A percentile compares a stretch with the other conserved stretches of the same genome.
Conservation (phyloP, 1,140 invertebrate genomes). For the Conus betulinus region DNA sequence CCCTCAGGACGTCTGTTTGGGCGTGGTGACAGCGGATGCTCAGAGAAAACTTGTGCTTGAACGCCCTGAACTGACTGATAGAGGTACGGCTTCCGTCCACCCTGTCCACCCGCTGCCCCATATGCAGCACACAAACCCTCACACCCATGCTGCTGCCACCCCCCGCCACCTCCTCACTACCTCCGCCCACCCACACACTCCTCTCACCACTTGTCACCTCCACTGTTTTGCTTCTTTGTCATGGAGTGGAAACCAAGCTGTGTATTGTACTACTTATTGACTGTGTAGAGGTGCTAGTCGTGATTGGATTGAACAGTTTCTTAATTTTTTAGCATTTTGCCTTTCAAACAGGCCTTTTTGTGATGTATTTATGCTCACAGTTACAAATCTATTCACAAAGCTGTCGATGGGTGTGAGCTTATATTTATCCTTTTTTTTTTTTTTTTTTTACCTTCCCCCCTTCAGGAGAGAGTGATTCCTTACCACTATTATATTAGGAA, state of each 20-base stretch:
- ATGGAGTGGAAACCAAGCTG: not conserved
- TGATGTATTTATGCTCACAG: no score
- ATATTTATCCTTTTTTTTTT: no score
- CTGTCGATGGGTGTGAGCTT: no score
- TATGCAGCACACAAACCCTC: not conserved
- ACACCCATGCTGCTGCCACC: not conserved
- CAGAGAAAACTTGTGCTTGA: conserved; percentile 38
- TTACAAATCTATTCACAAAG: no score
- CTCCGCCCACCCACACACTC: not conserved
- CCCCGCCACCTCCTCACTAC: not conserved
- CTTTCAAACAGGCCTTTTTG: no score
- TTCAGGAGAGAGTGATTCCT: no score
- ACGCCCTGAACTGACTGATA: conserved; percentile 33
- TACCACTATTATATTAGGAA: no score
- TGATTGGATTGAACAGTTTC: no score
- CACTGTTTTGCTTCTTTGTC: not conserved
- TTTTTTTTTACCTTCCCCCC: no score
- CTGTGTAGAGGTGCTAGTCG: not conserved
- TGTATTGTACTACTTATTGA: not conserved
- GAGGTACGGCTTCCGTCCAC: conserved; percentile 26
- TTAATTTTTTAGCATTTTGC: no score
- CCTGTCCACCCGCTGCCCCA: not conserved
- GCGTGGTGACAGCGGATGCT: conserved; percentile 33
- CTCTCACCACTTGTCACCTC: not conserved
- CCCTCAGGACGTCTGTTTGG: conserved; percentile 32